phyloP scores from a whole-genome alignment of 2,888 invertebrate genomes.

The Mimumesa dahlbomi region DNA sequence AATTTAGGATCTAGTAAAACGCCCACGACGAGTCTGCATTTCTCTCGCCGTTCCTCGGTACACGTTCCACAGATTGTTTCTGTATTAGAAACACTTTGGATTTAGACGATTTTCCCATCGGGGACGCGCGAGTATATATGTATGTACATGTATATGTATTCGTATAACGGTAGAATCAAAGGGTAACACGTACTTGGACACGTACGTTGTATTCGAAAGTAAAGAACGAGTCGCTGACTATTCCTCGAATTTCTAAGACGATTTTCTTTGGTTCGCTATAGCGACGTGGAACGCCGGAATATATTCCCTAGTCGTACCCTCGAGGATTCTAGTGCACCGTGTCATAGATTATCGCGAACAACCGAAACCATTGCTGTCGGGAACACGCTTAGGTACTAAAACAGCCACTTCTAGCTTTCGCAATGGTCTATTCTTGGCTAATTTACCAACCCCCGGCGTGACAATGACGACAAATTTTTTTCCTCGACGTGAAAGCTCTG shows the following conservation, averaged over 20 bases:
- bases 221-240: neutral
- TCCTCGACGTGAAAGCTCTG: too few relatives aligned
- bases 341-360: slow-evolving; percentile 23
- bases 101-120: too few relatives aligned
- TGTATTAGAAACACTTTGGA: too few relatives aligned
- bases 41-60: too few relatives aligned
- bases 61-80: too few relatives aligned
- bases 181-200: too few relatives aligned
- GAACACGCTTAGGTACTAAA: slow-evolving; percentile 20
- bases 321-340: slow-evolving; percentile 12
- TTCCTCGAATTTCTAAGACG: neutral
- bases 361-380: neutral
- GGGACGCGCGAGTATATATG: too few relatives aligned
- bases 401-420: slow-evolving; percentile 7
- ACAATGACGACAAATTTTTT: slow-evolving; percentile 53
- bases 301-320: slow-evolving; percentile 1
- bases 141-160: too few relatives aligned
- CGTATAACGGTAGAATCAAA: too few relatives aligned
- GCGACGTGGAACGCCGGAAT: neutral
- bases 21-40: slow-evolving; percentile 15
- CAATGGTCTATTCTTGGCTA: slow-evolving; percentile 58
- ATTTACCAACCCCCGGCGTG: slow-evolving; percentile 49
- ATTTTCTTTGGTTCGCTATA: neutral
- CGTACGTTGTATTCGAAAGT: too few relatives aligned
- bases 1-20: slow-evolving; percentile 48